Evolutionary conservation across 1,140 invertebrate species (phyloP), one percentile per base, ranked within the genome.

Genomic region (Calycopis cecrops): DNA sequence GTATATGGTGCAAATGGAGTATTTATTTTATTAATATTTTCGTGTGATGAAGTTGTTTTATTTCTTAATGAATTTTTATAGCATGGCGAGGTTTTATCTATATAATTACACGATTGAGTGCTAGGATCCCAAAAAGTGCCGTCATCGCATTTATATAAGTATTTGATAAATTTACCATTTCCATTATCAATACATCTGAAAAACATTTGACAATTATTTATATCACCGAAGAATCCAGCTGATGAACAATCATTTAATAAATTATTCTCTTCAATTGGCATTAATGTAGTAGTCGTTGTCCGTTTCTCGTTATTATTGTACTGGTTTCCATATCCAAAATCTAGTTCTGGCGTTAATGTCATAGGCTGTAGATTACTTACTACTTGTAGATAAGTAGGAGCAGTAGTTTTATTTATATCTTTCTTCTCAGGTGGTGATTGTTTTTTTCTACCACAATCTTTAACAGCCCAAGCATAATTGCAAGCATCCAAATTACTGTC

Each of bases 111-210:
- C 10, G 73, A 58, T 61, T 71, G 57, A 53, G 76, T 70, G 51
- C 64, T 64, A 33, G 64, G 59, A 49, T 77, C 69, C 74, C 74
- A 77, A 14, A 73, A 55, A n/a, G 73, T 76, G 40, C 91, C 91
- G 48, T 90, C 88, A 11, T 90, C 91, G 75, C 92, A 93, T 28
- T 73, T 85, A 74, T 92, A 93, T 53, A 91, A 85, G 67, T 92
- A 90, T 67, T 88, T 89, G 17, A 60, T 88, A 59, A 85, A 92
- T 35, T 87, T 88, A 7, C 88, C 89, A 54, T 89, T 11, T 14
- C 88, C 89, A 60, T 90, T 87, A 69, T 91, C 85, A 4, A 92
- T 90, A 67, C 92, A 93, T 52, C 92, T 86, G 68, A 92, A 92
- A 63, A 93, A 93, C 66, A 90, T 91, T 53, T 87, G 87, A 61